Conservation (phyloP, 2,888 invertebrate genomes). For the Anoncus sp. region DNA sequence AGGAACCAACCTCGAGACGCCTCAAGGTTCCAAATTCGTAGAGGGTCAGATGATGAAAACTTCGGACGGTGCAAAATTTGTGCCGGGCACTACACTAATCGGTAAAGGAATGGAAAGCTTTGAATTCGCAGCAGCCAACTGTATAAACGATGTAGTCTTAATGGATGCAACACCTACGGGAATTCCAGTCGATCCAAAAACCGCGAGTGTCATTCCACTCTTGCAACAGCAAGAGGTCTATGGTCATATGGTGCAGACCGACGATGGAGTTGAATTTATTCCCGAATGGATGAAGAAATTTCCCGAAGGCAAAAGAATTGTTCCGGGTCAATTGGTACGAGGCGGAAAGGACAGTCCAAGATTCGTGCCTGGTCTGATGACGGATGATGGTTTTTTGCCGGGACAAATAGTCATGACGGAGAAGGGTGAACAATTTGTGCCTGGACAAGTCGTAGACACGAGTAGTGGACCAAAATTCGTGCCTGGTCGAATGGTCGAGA, state of each 20-base stretch:
- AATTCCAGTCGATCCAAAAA: constrained; percentile 85
- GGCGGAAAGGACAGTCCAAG: constrained; percentile 86
- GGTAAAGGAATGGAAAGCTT: constrained; percentile 83
- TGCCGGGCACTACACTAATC: constrained; percentile 85
- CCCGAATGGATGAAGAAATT: constrained; percentile 84
- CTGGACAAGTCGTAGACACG: constrained; percentile 90
- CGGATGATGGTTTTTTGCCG: constrained; percentile 88
- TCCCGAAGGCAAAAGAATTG: constrained; percentile 86
- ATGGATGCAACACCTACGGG: constrained; percentile 85
- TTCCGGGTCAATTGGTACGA: constrained; percentile 87
- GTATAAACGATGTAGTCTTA: constrained; percentile 85
- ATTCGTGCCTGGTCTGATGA: constrained; percentile 89
- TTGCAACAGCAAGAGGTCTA: constrained; percentile 83
- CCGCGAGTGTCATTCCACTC: constrained; percentile 84
- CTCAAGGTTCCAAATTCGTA: constrained; percentile 87
- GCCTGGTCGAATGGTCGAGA: constrained; percentile 91
- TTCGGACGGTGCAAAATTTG: constrained; percentile 86
- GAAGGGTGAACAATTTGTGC: constrained; percentile 89
- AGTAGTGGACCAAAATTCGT: constrained; percentile 89
- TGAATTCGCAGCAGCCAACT: constrained; percentile 86
- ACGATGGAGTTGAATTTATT: constrained; percentile 87
- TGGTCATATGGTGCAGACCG: constrained; percentile 88
- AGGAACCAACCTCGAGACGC: constrained; percentile 87
- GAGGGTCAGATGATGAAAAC: constrained; percentile 88
- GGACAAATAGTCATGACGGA: constrained; percentile 89